Evolutionary conservation across 2,888 invertebrate genomes (phyloP).

Genomic region (Halictus ligatus): DNA sequence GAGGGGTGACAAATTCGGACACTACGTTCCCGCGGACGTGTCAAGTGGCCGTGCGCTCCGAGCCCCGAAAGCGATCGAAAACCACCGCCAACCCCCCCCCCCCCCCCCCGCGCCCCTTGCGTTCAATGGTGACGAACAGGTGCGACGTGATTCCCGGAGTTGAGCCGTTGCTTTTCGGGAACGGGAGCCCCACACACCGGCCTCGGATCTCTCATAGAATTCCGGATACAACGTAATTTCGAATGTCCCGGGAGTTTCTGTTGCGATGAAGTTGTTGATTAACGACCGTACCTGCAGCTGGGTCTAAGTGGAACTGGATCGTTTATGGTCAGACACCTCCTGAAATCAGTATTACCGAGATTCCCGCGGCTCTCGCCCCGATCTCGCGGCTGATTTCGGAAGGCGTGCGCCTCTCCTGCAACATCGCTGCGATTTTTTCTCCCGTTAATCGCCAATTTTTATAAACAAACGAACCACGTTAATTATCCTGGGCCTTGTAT

Average conservation of each 20-base stretch:
- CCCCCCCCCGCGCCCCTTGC: background rate
- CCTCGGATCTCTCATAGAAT: background rate
- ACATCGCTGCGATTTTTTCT: too few species aligned
- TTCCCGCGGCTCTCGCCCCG: background rate
- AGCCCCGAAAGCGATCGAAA: background rate
- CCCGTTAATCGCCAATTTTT: too few species aligned
- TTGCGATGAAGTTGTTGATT: conserved; percentile 4
- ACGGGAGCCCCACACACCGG: background rate
- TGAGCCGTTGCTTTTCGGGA: conserved; percentile 4
- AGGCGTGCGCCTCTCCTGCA: background rate
- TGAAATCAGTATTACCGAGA: background rate
- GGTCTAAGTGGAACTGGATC: background rate
- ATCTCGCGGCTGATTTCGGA: background rate
- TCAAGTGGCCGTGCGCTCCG: background rate
- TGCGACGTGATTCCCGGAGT: conserved; percentile 1
- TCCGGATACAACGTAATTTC: conserved; percentile 14
- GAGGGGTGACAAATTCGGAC: conserved; percentile 51
- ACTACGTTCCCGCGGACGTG: conserved; percentile 41
- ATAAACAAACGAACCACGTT: too few species aligned
- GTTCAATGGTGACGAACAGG: conserved; percentile 12
- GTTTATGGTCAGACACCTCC: background rate
- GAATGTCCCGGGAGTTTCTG: conserved; percentile 4
- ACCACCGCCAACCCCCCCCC: too few species aligned
- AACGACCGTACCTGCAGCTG: conserved; percentile 9
- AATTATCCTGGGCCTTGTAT: too few species aligned